Evolutionary conservation across 2,888 invertebrate species (phyloP), one percentile per base, ranked within the genome.

Genomic region (Aphodius sticticus): DNA sequence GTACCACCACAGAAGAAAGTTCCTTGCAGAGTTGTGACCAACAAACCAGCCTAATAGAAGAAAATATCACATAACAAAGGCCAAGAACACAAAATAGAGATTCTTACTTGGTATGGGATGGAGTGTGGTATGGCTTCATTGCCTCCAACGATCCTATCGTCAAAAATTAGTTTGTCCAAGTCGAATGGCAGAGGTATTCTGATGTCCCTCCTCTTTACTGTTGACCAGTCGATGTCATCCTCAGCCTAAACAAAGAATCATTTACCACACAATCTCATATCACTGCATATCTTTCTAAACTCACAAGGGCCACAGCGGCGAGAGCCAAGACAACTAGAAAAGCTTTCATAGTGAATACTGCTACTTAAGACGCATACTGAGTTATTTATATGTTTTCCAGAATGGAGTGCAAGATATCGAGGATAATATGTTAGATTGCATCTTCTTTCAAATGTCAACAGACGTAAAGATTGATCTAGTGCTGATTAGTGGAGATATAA

Each of bases 1-100:
- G 91, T 88, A 0, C 91, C 91, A 0, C 92, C 91, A 81, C 92
- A 92, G 87, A 92, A 92, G 0, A 90, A 91, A 37, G 90, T 82
- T 79, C 89, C 89, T 6, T 71, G 76, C 7, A 80, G 69, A 16
- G 69, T 78, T 36, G 76, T 80, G 74, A 84, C 78, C 9, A 83
- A 70, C 9, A 82, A 70, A 35, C 69, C 84, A 80, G 84, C 80
- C 80, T 80, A 37, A 71, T n/a, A 76, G 36, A 26, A 6, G 9
- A 76, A 71, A 35, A 71, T 15, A n/a, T 71, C 15, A 26, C 12
- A 15, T 71, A 26, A 15, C 71, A 71, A 4, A 0, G 53, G 1
- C 4, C 12, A 53, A 26, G 26, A 26, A 26, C 26, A 26, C 26
- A 26, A 26, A 3, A 26, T 2, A 26, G 3, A 53, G 26, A 4